Evolutionary conservation across 2,113 vertebrate genomes (phyloP).

Genomic region (Gadus macrocephalus): DNA sequence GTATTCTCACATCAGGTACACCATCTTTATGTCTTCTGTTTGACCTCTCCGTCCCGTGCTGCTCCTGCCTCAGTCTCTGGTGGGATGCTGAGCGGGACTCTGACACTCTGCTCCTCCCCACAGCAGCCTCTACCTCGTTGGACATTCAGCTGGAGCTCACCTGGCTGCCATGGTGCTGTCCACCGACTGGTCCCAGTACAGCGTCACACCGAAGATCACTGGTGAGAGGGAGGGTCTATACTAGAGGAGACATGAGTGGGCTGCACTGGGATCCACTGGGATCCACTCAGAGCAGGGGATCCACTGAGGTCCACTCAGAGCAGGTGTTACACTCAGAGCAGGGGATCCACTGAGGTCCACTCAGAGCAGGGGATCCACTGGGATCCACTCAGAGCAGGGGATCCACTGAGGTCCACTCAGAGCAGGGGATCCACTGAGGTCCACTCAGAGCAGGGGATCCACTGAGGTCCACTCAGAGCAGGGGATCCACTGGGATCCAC

Average conservation of each 20-base stretch:
- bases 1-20: constrained; percentile 78
- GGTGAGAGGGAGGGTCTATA: constrained; percentile 60
- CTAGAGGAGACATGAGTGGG: background rate
- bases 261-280: background rate
- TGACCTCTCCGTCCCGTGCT: background rate
- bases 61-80: background rate
- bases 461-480: too few species aligned
- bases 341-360: too few species aligned
- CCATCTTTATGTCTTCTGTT: background rate
- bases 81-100: background rate
- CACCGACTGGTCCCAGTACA: constrained; percentile 80
- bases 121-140: constrained; percentile 88
- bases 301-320: too few species aligned
- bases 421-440: too few species aligned
- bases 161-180: constrained; percentile 85
- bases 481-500: too few species aligned
- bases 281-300: background rate
- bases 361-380: too few species aligned
- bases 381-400: too few species aligned
- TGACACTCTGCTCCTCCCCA: background rate
- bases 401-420: too few species aligned
- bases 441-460: too few species aligned
- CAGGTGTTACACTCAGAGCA: too few species aligned
- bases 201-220: constrained; percentile 78
- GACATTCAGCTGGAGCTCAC: constrained; percentile 93